phyloP scores from a whole-genome alignment of 2,888 invertebrate species.

The Lumbricus terrestris region DNA sequence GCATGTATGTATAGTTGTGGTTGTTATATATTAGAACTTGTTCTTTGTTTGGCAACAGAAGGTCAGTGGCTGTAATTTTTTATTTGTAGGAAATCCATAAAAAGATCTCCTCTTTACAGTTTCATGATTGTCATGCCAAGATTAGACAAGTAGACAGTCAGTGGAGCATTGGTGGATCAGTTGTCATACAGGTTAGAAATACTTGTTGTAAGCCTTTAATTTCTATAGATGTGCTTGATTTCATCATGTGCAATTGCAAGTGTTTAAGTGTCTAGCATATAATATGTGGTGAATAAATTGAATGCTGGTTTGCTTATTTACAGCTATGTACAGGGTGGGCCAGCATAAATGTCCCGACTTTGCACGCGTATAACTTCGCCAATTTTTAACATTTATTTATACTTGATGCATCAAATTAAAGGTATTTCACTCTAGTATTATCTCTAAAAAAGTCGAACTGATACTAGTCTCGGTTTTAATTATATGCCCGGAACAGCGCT shows the following conservation, averaged over 20 bases:
- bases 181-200: conserved; percentile 81
- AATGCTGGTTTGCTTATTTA: background rate
- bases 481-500: too few relatives aligned
- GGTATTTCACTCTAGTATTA: too few relatives aligned
- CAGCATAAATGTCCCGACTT: too few relatives aligned
- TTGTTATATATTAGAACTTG: too few relatives aligned
- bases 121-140: conserved; percentile 94
- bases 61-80: background rate
- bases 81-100: conserved; percentile 83
- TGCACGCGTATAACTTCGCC: too few relatives aligned
- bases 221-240: background rate
- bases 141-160: conserved; percentile 95
- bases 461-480: too few relatives aligned
- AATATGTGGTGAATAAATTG: background rate
- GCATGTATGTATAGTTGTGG: too few relatives aligned
- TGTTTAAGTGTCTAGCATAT: background rate
- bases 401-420: too few relatives aligned
- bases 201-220: background rate
- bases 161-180: conserved; percentile 87
- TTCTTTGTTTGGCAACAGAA: background rate
- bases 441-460: too few relatives aligned
- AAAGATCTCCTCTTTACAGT: conserved; percentile 90
- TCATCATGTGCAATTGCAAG: too few relatives aligned
- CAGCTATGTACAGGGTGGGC: too few relatives aligned
- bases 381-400: too few relatives aligned